Base-by-base conservation (phyloP, 2,113 vertebrate genomes). In the Rafetus swinhoei region DNA sequence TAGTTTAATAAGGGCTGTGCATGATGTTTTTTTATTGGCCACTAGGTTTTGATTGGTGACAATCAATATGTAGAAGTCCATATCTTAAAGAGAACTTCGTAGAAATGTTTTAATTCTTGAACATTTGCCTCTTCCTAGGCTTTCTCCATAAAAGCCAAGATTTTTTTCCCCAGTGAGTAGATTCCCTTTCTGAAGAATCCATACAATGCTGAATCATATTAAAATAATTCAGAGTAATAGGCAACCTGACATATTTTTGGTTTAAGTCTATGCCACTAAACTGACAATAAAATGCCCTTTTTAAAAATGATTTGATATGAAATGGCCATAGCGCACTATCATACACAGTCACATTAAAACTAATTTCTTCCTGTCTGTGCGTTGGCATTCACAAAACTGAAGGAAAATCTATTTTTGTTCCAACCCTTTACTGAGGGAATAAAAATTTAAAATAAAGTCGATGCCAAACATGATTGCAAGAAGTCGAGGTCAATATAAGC, bases 401-500 rank as follows among this genome's bases (percentile, higher is more conserved):
- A 96, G 45, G 52, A 96, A 97, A 97, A 95, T 76, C 18, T 92
- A 92, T 94, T 97, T 79, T 96, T 96, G 21, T 16, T 91, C 19
- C 92, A 88, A 96, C 57, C 7, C 14, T 88, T 84, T 80, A 94
- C 3, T 52, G 15, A 90, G 69, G 55, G 56, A 88, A 92, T 85
- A 87, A 95, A 97, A 88, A 90, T 82, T 96, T 94, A 60, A 96
- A 97, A 95, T 79, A 87, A 95, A 96, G 77, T 94, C 74, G 81
- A 90, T 93, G 88, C 19, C 90, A 97, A 95, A 93, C n/a, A 86
- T 0, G 0, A 85, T 90, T 94, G 86, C 81, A 93, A 93, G 69
- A 95, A 81, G 50, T 9, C 88, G 82, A 81, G 87, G 52, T 95
- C 87, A 95, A 86, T 93, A 90, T 65, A 93, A 86, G 39, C 69